phyloP scores from a whole-genome alignment of 2,113 vertebrate species.

The Protobothrops flavoviridis region DNA sequence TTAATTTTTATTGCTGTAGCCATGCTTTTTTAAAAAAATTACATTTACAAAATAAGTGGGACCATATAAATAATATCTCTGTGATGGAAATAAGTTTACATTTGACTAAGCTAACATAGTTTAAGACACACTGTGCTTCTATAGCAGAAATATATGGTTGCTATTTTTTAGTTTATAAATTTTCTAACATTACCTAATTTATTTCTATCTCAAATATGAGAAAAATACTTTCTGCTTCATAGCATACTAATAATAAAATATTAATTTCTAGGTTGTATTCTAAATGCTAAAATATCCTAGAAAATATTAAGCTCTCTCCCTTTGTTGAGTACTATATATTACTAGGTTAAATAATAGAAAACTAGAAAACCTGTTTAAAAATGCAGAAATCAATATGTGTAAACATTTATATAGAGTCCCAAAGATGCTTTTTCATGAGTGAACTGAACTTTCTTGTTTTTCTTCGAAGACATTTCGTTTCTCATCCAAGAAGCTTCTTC shows the following conservation, averaged over 20 bases:
- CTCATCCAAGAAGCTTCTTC: too few species aligned
- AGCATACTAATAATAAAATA: neutral
- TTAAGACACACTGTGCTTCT: neutral
- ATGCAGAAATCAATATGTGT: neutral
- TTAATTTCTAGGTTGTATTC: neutral
- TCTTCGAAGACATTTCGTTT: too few species aligned
- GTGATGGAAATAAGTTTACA: neutral
- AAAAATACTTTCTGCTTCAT: neutral
- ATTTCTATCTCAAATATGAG: neutral
- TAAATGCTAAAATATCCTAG: neutral
- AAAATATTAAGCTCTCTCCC: neutral
- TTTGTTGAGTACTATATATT: neutral
- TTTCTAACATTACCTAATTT: neutral
- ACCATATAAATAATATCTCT: neutral
- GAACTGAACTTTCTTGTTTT: too few species aligned
- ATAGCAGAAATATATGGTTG: neutral
- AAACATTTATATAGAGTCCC: neutral
- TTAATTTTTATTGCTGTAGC: neutral
- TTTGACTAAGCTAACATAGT: neutral
- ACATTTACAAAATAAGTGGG: neutral
- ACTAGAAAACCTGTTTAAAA: neutral
- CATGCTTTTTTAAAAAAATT: constrained; percentile 22
- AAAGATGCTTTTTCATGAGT: too few species aligned
- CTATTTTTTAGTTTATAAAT: neutral
- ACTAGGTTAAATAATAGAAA: neutral